Base-by-base conservation (phyloP, 2,113 vertebrate species). In the Vanacampus margaritifer region DNA sequence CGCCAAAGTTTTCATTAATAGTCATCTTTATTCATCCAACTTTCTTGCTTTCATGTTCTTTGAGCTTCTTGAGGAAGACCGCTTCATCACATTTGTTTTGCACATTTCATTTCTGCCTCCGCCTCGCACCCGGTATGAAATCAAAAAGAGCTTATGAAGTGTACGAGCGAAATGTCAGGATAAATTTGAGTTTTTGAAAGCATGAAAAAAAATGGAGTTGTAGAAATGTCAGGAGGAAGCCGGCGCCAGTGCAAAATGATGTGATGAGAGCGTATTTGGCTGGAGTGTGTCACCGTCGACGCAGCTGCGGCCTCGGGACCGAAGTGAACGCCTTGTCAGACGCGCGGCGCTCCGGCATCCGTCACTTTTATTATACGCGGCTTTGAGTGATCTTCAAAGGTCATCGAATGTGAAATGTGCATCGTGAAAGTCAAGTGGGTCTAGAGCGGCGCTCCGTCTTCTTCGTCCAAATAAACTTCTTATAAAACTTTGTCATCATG, bases 231-330 rank as follows among this genome's bases (percentile, higher is more conserved):
- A 87, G 71, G 65, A 61, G 67, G 83, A 74, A 86, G 79, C 74
- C 74, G 78, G 60, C 48, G 75, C 60, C 11, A 83, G 65, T 74
- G 67, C 83, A 78, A 81, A 84, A 83, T 82, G 79, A 83, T 82
- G 79, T 85, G 85, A 86, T 82, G 77, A 87, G 84, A 88, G 81
- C 74, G 73, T 76, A 80, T 88, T 82, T 85, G 84, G 84, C 80
- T 79, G 64, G 62, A 79, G 72, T 79, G 79, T 79, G 73, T 87
- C 85, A 84, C 65, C 71, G 75, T 82, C 78, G 75, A 76, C 72
- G 74, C 71, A 65, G 76, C 82, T 80, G 79, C 19, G 64, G 65
- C 83, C 75, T 70, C 36, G 77, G 35, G 50, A 9, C 62, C 62
- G 74, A 75, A 70, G 17, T 65, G 79, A 73, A 65, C 68, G 59